Conservation (phyloP, 2,113 vertebrate species). For the Gambusia affinis region DNA sequence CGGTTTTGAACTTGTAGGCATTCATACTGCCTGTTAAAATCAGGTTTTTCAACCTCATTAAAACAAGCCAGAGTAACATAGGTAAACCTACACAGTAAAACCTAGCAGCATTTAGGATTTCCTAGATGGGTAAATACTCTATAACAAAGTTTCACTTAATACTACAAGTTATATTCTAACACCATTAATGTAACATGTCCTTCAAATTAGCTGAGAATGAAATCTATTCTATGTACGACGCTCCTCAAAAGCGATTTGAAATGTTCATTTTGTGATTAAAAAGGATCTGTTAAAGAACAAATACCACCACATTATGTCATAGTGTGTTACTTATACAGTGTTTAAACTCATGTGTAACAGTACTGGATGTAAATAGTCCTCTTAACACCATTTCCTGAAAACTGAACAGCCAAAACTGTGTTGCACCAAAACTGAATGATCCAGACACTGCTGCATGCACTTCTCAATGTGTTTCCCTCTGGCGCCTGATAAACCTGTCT, state of each 20-base stretch:
- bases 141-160: constrained; percentile 23
- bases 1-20: constrained; percentile 40
- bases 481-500: constrained; percentile 13
- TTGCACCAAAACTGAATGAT: constrained; percentile 21
- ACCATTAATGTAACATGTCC: constrained; percentile 41
- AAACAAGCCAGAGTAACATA: constrained; percentile 45
- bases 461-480: constrained; percentile 7
- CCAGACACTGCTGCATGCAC: neutral
- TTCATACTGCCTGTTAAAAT: constrained; percentile 18
- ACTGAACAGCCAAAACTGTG: constrained; percentile 31
- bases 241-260: constrained; percentile 47
- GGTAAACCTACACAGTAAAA: constrained; percentile 37
- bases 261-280: constrained; percentile 42
- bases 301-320: constrained; percentile 39
- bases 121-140: constrained; percentile 27
- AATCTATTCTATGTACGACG: constrained; percentile 30
- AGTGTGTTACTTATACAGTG: constrained; percentile 60
- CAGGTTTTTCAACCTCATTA: constrained; percentile 5
- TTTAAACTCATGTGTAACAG: constrained; percentile 62
- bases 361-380: constrained; percentile 48
- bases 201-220: constrained; percentile 10
- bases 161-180: constrained; percentile 24
- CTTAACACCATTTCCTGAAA: constrained; percentile 41
- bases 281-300: constrained; percentile 26
- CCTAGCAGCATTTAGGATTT: constrained; percentile 43